Evolutionary conservation across 2,888 invertebrate species (phyloP).

Genomic region (Automeris io): DNA sequence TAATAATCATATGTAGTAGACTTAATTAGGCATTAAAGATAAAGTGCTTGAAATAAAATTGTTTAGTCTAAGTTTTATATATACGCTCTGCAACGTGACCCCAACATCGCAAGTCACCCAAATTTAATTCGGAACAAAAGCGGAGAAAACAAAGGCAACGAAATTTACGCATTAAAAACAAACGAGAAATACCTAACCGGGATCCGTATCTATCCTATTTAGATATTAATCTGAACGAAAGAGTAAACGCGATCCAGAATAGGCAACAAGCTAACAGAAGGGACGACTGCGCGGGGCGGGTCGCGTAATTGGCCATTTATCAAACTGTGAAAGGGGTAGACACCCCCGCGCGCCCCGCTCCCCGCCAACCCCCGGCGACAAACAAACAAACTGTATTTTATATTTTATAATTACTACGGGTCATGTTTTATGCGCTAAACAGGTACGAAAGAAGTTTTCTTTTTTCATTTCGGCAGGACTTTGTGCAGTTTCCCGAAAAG

Average conservation of each 20-base stretch:
- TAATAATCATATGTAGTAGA: too few species aligned
- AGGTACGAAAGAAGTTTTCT: too few species aligned
- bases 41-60: too few species aligned
- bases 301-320: constrained; percentile 78
- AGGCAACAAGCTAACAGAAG: constrained; percentile 77
- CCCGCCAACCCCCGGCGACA: constrained; percentile 25
- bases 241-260: constrained; percentile 77
- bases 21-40: too few species aligned
- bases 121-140: constrained; percentile 49
- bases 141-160: constrained; percentile 47
- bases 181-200: constrained; percentile 72
- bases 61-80: too few species aligned
- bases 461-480: too few species aligned
- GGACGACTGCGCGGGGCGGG: constrained; percentile 65
- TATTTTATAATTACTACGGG: constrained; percentile 2
- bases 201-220: constrained; percentile 77
- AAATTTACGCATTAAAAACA: constrained; percentile 76
- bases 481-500: too few species aligned
- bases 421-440: background rate
- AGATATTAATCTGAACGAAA: constrained; percentile 78
- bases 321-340: constrained; percentile 75
- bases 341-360: constrained; percentile 57
- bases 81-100: background rate
- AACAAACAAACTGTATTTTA: constrained; percentile 4
- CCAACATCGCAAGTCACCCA: constrained; percentile 5